Evolutionary conservation across 2,113 vertebrate species (phyloP).

Genomic region (Fregata magnificens): DNA sequence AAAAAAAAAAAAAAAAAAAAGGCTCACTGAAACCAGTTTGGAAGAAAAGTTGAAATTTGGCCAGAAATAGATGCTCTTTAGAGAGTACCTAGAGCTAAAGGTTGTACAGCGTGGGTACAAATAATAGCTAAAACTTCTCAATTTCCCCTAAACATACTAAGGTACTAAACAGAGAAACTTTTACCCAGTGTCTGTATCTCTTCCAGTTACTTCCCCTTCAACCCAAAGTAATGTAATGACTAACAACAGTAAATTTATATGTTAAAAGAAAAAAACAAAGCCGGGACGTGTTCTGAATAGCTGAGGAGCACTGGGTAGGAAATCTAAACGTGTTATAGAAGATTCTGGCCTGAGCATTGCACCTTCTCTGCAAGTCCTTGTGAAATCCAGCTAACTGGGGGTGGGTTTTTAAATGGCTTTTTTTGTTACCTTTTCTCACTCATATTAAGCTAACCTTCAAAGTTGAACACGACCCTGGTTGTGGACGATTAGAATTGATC

Average conservation of each 20-base stretch:
- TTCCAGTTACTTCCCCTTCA: neutral
- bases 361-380: neutral
- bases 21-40: neutral
- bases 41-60: neutral
- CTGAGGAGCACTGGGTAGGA: neutral
- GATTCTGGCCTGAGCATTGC: neutral
- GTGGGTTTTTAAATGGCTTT: neutral
- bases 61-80: neutral
- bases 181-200: neutral
- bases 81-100: neutral
- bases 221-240: neutral
- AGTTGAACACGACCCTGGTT: rapidly evolving
- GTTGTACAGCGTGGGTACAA: neutral
- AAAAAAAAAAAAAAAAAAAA: neutral
- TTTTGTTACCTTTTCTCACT: neutral
- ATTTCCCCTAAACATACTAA: neutral
- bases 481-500: neutral
- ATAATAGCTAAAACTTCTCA: neutral
- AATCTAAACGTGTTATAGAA: rapidly evolving
- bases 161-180: neutral
- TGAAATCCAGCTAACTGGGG: neutral
- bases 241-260: neutral
- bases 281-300: neutral
- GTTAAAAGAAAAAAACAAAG: neutral
- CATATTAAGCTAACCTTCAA: rapidly evolving